Evolutionary conservation across 2,888 invertebrate species (phyloP), one percentile per base, ranked within the genome.

Genomic region (Cloeon dipterum): DNA sequence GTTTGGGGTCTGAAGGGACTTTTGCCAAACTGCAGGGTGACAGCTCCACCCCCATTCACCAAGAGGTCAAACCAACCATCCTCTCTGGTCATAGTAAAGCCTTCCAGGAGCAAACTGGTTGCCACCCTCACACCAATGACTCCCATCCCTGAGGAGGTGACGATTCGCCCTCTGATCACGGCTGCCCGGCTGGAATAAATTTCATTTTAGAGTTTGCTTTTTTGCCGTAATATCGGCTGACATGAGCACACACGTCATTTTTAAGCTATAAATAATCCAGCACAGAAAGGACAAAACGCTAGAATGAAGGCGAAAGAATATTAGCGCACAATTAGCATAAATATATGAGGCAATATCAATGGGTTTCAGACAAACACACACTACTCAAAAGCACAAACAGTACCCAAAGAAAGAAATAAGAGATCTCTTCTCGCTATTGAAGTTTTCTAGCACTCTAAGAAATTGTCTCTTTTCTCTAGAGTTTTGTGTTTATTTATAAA

Each of bases 1-100:
- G 74, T 77, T 46, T 83, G 81, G 2, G 86, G 75, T 43, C 82
- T 74, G 59, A 89, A 89, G 2, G 88, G 88, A 29, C 83, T 76
- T 41, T 88, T 66, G 40, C 93, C 89, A 52, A 98, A 94, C 54
- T 89, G 85, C 36, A 98, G 61, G 0, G 85, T 89, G 3, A 98
- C 86, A 2, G 91, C 88, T 1, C 93, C 93, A 2, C 96, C 98
- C n/a, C 98, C 98, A 57, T 99, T 98, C 13, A 98, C 94, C 52
- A 98, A 68, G 36, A 99, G 68, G 61, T 99, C 98, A 62, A 98
- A 99, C 85, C 85, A 86, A 35, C 88, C 88, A 49, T 86, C 86
- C 45, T 85, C 83, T 41, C 86, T 65, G 3, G 89, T 88, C 40
- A 89, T 58, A 0, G 96, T 96, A 59, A 91, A 93, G 11, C 96